Conservation (phyloP, 1,140 invertebrate species). For the Bombus breviceps region DNA sequence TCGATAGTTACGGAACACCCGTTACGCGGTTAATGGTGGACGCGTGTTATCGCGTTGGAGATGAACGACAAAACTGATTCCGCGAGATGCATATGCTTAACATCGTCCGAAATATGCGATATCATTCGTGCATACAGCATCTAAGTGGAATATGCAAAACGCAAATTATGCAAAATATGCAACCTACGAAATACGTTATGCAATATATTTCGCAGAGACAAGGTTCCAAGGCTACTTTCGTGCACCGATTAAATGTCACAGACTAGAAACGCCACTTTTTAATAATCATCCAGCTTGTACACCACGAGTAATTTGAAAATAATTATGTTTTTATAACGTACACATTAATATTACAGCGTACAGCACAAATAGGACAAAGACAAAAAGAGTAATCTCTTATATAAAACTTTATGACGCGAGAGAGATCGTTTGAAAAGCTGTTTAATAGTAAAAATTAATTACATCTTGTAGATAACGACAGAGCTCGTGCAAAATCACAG, state of each 20-base stretch:
- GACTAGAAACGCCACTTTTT: not conserved
- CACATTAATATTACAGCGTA: no score
- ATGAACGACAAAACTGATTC: slow-evolving; percentile 19
- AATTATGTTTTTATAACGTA: not conserved
- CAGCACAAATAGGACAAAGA: no score
- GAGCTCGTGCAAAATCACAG: not conserved
- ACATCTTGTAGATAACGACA: not conserved
- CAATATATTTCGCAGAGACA: not conserved
- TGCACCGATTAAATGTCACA: not conserved
- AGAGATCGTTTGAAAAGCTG: not conserved
- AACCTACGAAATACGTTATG: slow-evolving; percentile 1
- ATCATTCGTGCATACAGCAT: slow-evolving; percentile 11
- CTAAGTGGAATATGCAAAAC: slow-evolving; percentile 30
- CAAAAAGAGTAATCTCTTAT: not conserved
- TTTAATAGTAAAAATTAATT: not conserved
- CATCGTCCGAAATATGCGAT: slow-evolving; percentile 6
- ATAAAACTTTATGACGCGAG: not conserved
- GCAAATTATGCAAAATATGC: slow-evolving; percentile 19
- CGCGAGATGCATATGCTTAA: slow-evolving; percentile 5
- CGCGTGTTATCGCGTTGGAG: not conserved
- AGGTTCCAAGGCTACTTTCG: not conserved
- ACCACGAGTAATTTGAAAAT: not conserved
- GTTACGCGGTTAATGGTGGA: not conserved
- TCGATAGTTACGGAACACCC: not conserved
- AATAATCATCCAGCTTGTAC: no score